Percentiles rank a stretch among this genome's conserved stretches.
Conservation (phyloP, 2,797 vertebrate genomes). For the Rhynchonycteris naso region DNA sequence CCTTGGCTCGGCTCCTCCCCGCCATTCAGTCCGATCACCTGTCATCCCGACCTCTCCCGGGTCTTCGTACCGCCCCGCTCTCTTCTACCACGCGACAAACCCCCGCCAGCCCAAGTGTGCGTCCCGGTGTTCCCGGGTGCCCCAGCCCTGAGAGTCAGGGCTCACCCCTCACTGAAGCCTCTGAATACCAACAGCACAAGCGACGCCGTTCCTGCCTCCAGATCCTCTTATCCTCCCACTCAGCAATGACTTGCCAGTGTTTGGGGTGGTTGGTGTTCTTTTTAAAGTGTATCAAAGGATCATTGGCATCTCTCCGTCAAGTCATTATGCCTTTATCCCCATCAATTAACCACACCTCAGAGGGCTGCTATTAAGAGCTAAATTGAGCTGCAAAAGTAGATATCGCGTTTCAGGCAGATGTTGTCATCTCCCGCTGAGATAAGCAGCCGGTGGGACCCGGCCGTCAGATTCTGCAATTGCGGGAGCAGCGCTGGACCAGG, state of each 20-base stretch:
- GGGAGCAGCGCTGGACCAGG: fast-evolving
- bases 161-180: not conserved
- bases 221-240: conserved; percentile 43
- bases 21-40: not conserved
- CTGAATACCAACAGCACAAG: not conserved
- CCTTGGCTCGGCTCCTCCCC: not conserved
- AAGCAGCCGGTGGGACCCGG: not conserved
- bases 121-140: not conserved
- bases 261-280: conserved; percentile 64
- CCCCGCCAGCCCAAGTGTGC: not conserved
- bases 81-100: not conserved
- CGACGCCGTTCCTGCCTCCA: not conserved
- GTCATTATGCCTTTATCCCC: conserved; percentile 82
- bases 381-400: conserved; percentile 76
- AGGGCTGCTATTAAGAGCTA: conserved; percentile 77
- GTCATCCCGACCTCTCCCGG: not conserved
- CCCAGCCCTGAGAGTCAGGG: not conserved
- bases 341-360: conserved; percentile 82
- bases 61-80: not conserved
- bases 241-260: not conserved
- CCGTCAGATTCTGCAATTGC: not conserved
- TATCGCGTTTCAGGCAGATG: conserved; percentile 67
- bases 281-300: conserved; percentile 74
- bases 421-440: conserved; percentile 42
- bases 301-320: conserved; percentile 71